Base-by-base conservation (phyloP, 2,888 invertebrate species). In the Ochlodes sylvanus region DNA sequence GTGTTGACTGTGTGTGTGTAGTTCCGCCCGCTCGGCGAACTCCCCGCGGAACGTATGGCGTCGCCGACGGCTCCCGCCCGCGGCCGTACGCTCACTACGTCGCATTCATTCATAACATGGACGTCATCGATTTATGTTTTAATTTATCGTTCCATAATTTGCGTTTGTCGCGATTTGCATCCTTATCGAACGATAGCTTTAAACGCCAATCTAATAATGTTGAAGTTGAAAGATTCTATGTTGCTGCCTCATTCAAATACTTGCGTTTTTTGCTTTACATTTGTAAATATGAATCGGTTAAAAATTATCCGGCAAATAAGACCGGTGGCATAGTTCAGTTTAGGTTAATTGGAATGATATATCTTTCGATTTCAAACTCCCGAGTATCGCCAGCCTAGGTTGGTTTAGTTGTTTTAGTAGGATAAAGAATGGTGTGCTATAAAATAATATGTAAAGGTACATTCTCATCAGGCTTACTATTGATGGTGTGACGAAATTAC, bases 141-240 rank as follows among this genome's bases (percentile, higher is more conserved):
- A 12, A 19, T 19, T 58, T 58, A 19, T 47, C 63, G 54, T 67
- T 63, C 17, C 27, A 38, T 64, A 56, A 63, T 70, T 15, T 54
- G 34, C 60, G 61, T 56, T 52, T 54, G 32, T 17, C 50, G 50
- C 47, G 32, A 17, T 7, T 52, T 41, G 64, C 65, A 65, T 58
- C 50, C 27, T 17, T 41, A 60, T n/a, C 2, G 54, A 55, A 42
- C 27, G 63, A 12, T 68, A 70, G 55, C 21, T 57, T 14, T 61
- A 62, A n/a, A 56, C 12, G 57, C 38, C n/a, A 15, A 27, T 41
- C 0, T 56, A n/a, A 44, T 47, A 52, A 27, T 34, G 65, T 70
- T 68, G 68, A 52, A 63, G 68, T 70, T 63, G 68, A 68, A 70
- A 68, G 68, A 57, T 55, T 47, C 14, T 17, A 27, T 12, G 21